Evolutionary conservation across 2,888 invertebrate genomes (phyloP).

Genomic region (Hipparchia semele): DNA sequence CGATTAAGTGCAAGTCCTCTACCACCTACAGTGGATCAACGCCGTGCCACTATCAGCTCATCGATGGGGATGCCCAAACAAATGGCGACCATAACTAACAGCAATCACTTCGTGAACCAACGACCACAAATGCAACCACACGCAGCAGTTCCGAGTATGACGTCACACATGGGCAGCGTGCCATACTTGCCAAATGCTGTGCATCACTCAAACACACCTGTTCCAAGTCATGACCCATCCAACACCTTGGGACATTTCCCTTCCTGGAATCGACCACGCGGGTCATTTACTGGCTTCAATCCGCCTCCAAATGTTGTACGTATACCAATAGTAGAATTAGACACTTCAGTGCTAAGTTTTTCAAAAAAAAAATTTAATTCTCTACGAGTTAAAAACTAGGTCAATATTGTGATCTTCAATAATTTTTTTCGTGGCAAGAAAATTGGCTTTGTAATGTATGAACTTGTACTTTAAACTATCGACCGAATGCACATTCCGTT

Average conservation of each 20-base stretch:
- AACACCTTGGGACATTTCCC: constrained; percentile 60
- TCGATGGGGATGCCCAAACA: constrained; percentile 38
- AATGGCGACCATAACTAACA: constrained; percentile 45
- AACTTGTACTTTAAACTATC: too few relatives aligned
- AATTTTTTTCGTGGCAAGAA: too few relatives aligned
- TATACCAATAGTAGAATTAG: not conserved
- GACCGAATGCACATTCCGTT: too few relatives aligned
- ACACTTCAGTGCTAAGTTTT: not conserved
- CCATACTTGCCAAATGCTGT: constrained; percentile 64
- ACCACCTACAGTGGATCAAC: constrained; percentile 58
- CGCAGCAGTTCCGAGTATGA: constrained; percentile 37
- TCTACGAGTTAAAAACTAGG: too few relatives aligned
- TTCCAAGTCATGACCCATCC: constrained; percentile 50
- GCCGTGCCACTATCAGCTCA: constrained; percentile 57
- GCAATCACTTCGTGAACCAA: constrained; percentile 52
- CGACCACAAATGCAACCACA: constrained; percentile 42
- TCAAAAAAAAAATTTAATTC: too few relatives aligned
- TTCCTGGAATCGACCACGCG: constrained; percentile 65
- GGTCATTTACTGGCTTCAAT: constrained; percentile 63
- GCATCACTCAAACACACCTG: constrained; percentile 51
- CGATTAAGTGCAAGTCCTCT: constrained; percentile 69
- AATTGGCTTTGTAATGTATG: too few relatives aligned
- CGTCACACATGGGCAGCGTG: constrained; percentile 65
- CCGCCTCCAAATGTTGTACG: constrained; percentile 62
- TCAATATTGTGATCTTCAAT: too few relatives aligned